phyloP scores from a whole-genome alignment of 2,797 vertebrate genomes.

The Alcedo atthis region DNA sequence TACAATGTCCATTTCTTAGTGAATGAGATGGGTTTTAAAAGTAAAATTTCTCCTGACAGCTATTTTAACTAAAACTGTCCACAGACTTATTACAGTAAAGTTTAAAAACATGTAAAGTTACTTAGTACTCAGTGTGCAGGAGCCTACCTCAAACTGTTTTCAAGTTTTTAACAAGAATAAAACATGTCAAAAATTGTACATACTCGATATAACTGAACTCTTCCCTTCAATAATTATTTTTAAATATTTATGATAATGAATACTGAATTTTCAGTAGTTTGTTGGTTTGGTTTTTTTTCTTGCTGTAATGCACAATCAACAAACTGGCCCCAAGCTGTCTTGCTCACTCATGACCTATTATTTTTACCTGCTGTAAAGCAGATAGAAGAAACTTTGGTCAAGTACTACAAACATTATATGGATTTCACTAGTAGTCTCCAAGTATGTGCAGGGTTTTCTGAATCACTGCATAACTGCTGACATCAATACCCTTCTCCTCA shows the following conservation, averaged over 20 bases:
- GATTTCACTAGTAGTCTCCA: background rate
- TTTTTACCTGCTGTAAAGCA: background rate
- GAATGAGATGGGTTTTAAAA: background rate
- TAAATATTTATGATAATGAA: background rate
- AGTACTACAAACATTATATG: background rate
- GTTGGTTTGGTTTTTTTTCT: background rate
- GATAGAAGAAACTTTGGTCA: background rate
- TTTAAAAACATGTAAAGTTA: background rate
- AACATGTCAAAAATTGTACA: background rate
- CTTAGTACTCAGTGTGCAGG: background rate
- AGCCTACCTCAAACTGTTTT: background rate
- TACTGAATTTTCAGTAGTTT: background rate
- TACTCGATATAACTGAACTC: background rate
- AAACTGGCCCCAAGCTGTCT: background rate
- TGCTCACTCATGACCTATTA: background rate
- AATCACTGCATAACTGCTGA: background rate
- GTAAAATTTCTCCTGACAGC: background rate
- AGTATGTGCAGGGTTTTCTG: background rate
- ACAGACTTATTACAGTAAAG: background rate
- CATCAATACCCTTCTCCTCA: background rate
- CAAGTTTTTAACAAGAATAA: background rate
- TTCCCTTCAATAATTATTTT: background rate
- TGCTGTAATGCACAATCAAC: background rate
- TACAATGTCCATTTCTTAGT: background rate
- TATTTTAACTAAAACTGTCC: background rate